Base-by-base conservation (phyloP, 1,140 invertebrate species). In the Euwallacea similis region DNA sequence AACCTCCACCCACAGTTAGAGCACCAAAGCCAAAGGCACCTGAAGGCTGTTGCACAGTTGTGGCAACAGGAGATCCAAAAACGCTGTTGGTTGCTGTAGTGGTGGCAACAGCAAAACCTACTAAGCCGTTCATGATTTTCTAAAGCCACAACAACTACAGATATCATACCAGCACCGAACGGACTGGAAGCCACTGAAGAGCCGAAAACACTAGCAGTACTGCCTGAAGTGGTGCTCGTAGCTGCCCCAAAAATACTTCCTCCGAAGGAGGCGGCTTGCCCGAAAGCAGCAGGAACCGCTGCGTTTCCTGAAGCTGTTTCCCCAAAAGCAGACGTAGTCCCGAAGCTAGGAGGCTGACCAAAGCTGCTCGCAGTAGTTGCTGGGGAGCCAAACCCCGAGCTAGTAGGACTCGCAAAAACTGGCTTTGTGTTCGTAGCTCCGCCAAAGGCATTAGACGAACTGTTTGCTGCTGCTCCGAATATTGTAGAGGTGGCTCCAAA, bases 1-100 rank as follows among this genome's bases (percentile, higher is more conserved):
- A 13, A 7, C 21, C 47, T 13, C 53, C 66, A 2, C 66, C 66
- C 54, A 67, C 42, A 58, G 7, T 59, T 41, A 61, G 41, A 41
- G 11, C 15, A 61, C 56, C 47, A 65, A 55, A 63, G 8, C 68
- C 68, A 42, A 70, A 63, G 21, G 21, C n/a, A 16, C 50, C 46
- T 0, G 58, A 47, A 46, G 68, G 33, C 44, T 73, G 56, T 7
- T 56, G 54, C 43, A 64, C 33, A 58, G 54, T 44, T 11, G 60
- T 50, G 0, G 65, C 13, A 6, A 61, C 11, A 61, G 69, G 42
- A 58, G 74, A 67, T 56, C 74, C 76, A 73, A 77, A 78, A 44
- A 55, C 42, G 66, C 61, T 75, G 46, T 66, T 71, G 8, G 76
- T 70, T 21, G 72, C 46, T 43, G 69, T 33, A 33, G 21, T 33